Percentiles rank a stretch among this genome's conserved stretches.
Evolutionary conservation across 2,888 invertebrate genomes (phyloP).

Genomic region (Erynnis tages): DNA sequence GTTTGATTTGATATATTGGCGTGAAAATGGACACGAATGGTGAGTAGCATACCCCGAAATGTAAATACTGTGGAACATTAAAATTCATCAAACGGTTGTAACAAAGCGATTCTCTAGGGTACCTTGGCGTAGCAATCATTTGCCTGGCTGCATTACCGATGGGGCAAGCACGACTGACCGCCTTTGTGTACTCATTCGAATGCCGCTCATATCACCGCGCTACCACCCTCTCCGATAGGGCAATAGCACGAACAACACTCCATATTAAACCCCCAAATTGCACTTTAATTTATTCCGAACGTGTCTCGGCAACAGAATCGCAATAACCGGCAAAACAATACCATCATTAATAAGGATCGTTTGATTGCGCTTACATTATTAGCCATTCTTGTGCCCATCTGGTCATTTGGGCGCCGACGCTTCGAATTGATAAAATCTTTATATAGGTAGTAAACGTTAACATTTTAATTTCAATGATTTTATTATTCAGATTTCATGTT

Average conservation of each 20-base stretch:
- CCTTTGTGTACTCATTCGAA: slow-evolving; percentile 76
- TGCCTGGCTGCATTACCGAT: slow-evolving; percentile 60
- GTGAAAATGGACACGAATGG: neutral
- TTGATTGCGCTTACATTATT: slow-evolving; percentile 54
- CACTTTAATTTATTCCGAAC: slow-evolving; percentile 79
- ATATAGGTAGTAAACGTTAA: too few relatives aligned
- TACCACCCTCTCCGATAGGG: slow-evolving; percentile 60
- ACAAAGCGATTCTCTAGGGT: slow-evolving; percentile 41
- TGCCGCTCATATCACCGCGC: slow-evolving; percentile 70
- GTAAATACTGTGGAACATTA: neutral
- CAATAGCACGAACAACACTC: slow-evolving; percentile 74
- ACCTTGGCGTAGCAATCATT: slow-evolving; percentile 41
- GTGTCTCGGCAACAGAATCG: slow-evolving; percentile 79
- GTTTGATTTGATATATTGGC: too few relatives aligned
- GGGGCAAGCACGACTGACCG: slow-evolving; percentile 42
- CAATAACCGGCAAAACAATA: slow-evolving; percentile 78
- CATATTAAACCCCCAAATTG: slow-evolving; percentile 80
- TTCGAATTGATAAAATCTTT: neutral
- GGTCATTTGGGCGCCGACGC: slow-evolving; percentile 4
- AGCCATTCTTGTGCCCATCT: slow-evolving; percentile 22
- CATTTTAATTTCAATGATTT: too few relatives aligned
- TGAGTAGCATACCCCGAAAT: neutral
- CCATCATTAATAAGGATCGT: slow-evolving; percentile 62
- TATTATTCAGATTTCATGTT: too few relatives aligned
- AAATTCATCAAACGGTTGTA: slow-evolving; percentile 19